These are phyloP conservation scores for Tridacna crocea DNA, from an alignment of 2,888 invertebrate genomes.

Conservation along the genomic window DNA sequence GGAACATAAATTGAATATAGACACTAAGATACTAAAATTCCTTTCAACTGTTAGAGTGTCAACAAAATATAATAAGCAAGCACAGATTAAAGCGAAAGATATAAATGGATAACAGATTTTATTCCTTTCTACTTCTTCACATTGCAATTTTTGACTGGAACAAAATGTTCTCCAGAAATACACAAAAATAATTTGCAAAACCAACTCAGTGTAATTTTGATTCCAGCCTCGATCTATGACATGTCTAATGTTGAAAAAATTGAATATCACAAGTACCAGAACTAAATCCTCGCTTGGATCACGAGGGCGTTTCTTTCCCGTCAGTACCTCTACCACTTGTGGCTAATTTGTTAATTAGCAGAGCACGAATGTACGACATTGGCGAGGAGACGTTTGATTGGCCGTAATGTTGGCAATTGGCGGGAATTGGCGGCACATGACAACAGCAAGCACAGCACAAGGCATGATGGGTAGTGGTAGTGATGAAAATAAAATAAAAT, in stretches of 20 bases:
- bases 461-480: conserved; percentile 82
- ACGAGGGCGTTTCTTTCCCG: conserved; percentile 97
- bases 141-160: too few relatives aligned
- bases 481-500: conserved; percentile 83
- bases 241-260: conserved; percentile 35
- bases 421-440: conserved; percentile 84
- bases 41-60: conserved; percentile 17
- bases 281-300: conserved; percentile 94
- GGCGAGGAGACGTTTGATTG: conserved; percentile 78
- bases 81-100: conserved; percentile 22
- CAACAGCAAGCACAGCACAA: conserved; percentile 84
- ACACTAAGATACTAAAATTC: conserved; percentile 11
- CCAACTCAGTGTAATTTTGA: neutral
- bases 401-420: conserved; percentile 83
- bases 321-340: conserved; percentile 86
- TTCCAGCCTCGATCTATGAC: conserved; percentile 24
- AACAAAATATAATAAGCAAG: conserved; percentile 29
- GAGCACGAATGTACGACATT: conserved; percentile 72
- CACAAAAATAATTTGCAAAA: too few relatives aligned
- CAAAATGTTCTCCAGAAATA: too few relatives aligned
- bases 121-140: neutral
- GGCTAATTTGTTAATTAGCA: conserved; percentile 82
- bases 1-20: conserved; percentile 22
- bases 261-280: conserved; percentile 91
- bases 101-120: conserved; percentile 4